Evolutionary conservation across 1,140 invertebrate species (phyloP), one percentile per base, ranked within the genome.

Genomic region (Gryon sp.): DNA sequence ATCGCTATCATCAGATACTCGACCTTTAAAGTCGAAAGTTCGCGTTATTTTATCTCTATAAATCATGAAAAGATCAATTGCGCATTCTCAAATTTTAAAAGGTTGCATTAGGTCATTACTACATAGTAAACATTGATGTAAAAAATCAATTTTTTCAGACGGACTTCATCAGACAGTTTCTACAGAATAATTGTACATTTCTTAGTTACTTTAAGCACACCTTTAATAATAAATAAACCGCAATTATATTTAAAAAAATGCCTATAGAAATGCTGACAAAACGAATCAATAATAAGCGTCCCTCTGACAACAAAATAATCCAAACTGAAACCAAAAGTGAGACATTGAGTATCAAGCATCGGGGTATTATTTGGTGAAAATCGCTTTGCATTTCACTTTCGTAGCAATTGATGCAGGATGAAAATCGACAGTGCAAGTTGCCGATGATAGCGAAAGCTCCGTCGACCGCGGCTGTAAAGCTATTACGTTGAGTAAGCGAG

Each of bases 21-120:
- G 82, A 87, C 84, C 85, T 86, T 85, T 88, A 82, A 82, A 84
- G 81, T 83, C 77, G 86, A 87, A 88, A 87, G 86, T 87, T 87
- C 85, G 80, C 85, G 82, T 66, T 86, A 84, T 87, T 84, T 77
- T 81, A 73, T 82, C 69, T 63, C 78, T 76, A 78, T 77, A 75
- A 84, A 80, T 84, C 84, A 83, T 82, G 59, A 62, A 85, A 85
- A 84, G 83, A 85, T 85, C 80, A 85, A 76, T 81, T 70, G 57
- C 70, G 72, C 12, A 45, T 75, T 59, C 53, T 28, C 50, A 11
- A 53, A 53, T 32, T 53, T 36, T 11, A n/a, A 69, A 69, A 50
- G 53, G 52, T 50, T 55, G 36, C 4, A 32, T 28, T 14, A 4
- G 16, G 19, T 15, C 38, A 19, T 20, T 50, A 20, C n/a, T n/a